Evolutionary conservation across 2,888 invertebrate genomes (phyloP), one percentile per base, ranked within the genome.

Genomic region (Sisyra terminalis): DNA sequence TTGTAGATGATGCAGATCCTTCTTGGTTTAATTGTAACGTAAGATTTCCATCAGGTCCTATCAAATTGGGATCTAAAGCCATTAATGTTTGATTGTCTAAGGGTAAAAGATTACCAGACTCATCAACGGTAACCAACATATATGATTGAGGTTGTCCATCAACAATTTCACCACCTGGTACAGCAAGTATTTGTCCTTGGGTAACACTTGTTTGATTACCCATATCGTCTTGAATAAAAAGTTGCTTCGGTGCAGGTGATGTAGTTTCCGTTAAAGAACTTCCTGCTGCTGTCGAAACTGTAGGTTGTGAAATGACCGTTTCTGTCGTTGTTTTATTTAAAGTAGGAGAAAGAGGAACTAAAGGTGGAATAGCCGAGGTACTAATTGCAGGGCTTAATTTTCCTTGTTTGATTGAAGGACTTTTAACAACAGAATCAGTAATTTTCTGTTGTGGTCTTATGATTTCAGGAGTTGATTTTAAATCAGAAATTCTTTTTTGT

Each of bases 111-210:
- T 75, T 75, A 35, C 81, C 76, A 43, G 74, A 71, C 49, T 80
- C 78, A 50, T 78, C 78, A n/a, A 79, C 65, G 2, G 74, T 68
- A 47, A 84, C 78, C 29, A 84, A 65, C 56, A 80, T 78, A 55
- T 81, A 82, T 1, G 77, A 75, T 46, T 80, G 79, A 1, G 75
- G 71, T 17, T 79, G 76, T 4, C 82, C 81, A 41, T 79, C 79
- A 45, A 75, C 71, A 50, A 75, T 75, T 51, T 79, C 80, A 2
- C 76, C 75, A 14, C 80, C 80, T 15, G 81, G 80, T 36, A 84
- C 67, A 10, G 81, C 81, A 54, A 79, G 64, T 51, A 81, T 67
- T 55, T 78, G 78, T 0, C 75, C 72, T 53, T 77, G 75, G 2
- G 67, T 63, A 29, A 72, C 59, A 4, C 61, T 61, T 1, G 62